Evolutionary conservation across 2,888 invertebrate species (phyloP).

Genomic region (Netelia melanura): DNA sequence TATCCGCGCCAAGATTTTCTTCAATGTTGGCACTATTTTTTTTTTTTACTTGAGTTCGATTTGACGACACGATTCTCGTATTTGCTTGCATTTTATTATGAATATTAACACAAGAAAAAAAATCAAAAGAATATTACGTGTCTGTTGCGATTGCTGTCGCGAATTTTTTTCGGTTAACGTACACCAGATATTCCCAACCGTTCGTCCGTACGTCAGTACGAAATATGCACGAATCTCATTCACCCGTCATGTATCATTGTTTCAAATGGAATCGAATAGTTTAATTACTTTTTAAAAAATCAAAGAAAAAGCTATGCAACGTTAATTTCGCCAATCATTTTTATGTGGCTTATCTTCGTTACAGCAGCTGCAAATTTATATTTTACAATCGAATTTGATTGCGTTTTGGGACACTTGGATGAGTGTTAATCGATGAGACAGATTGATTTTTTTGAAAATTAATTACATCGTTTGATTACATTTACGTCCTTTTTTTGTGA

Average conservation of each 20-base stretch:
- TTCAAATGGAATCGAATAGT: conserved; percentile 5
- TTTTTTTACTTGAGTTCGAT: background rate
- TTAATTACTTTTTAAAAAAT: background rate
- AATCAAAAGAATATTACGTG: conserved; percentile 26
- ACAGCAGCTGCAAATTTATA: background rate
- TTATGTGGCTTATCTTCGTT: background rate
- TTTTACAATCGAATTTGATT: background rate
- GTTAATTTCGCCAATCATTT: background rate
- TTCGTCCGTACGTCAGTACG: conserved; percentile 56
- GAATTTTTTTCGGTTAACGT: conserved; percentile 61
- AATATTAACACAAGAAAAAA: background rate
- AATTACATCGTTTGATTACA: conserved; percentile 36
- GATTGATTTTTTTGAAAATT: conserved; percentile 7
- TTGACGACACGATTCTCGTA: conserved; percentile 13
- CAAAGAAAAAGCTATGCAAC: background rate
- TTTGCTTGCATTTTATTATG: conserved; percentile 23
- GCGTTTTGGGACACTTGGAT: background rate
- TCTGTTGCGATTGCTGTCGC: conserved; percentile 20
- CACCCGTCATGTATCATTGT: conserved; percentile 10
- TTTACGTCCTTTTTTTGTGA: conserved; percentile 32
- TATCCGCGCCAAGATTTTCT: background rate
- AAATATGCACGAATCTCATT: conserved; percentile 49
- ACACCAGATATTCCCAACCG: conserved; percentile 82
- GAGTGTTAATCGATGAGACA: background rate
- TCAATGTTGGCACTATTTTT: background rate